Evolutionary conservation across 2,797 vertebrate species (phyloP).

Genomic region (Channallabes apus): DNA sequence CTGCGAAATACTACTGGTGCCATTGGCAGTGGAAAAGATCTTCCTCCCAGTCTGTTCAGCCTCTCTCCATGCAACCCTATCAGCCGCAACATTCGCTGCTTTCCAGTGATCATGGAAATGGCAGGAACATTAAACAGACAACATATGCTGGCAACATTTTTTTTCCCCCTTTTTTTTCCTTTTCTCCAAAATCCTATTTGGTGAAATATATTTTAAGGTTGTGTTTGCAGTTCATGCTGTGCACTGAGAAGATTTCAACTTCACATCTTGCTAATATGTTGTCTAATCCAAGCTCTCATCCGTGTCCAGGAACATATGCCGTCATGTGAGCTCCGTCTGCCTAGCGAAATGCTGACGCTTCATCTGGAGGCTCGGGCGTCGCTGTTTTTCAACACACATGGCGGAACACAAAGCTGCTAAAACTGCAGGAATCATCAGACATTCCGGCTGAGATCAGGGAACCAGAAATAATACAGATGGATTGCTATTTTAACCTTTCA

Average conservation of each 20-base stretch:
- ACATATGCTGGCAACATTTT: constrained; percentile 31
- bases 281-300: neutral
- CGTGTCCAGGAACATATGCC: constrained; percentile 8
- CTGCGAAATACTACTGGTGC: constrained; percentile 42
- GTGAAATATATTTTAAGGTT: neutral
- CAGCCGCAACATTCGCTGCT: constrained; percentile 31
- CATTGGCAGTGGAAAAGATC: constrained; percentile 40
- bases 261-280: no score
- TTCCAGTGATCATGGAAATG: constrained; percentile 27
- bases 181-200: neutral
- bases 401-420: neutral
- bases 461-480: neutral
- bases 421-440: neutral
- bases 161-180: neutral
- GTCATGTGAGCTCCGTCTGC: neutral
- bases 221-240: neutral
- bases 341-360: constrained; percentile 8
- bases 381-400: constrained; percentile 6
- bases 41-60: constrained; percentile 38
- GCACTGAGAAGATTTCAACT: neutral
- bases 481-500: neutral
- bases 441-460: neutral
- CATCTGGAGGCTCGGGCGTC: neutral
- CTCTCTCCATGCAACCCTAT: constrained; percentile 22
- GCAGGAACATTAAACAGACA: constrained; percentile 27